Evolutionary conservation across 2,888 invertebrate species (phyloP), one percentile per base, ranked within the genome.

Genomic region (Philhelius pedissequus): DNA sequence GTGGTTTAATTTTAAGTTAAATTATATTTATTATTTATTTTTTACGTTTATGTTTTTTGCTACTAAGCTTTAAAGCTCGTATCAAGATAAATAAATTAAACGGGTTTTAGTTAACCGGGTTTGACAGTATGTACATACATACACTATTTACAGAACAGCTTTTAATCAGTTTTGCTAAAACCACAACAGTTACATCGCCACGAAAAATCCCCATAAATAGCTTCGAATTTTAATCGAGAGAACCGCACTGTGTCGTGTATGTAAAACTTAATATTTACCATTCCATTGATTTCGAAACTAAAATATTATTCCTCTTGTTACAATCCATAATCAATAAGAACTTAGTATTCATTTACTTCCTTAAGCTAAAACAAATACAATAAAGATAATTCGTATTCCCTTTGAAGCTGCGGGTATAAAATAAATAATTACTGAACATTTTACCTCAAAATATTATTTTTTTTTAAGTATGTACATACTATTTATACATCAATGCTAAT

Each of bases 321-420:
- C 18, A 27, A 27, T 20, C 11, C 30, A 62, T 20, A 45, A 32
- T 45, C 45, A 30, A 45, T 64, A 30, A 45, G 3, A 43, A 45
- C 13, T 62, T 43, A 62, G 13, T 58, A 8, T 64, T 64, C 20
- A 32, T 32, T n/a, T 22, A 48, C 32, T 64, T 64, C 64, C 64
- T 30, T n/a, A 48, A 60, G 22, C 64, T n/a, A 1, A 32, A 27
- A n/a, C n/a, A n/a, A 48, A 48, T 11, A 45, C 30, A 22, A 15
- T 9, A 15, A 0, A 30, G 27, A 15, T 52, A 40, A 9, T 40
- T 15, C 27, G 7, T 62, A 18, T 43, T 62, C 30, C 25, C 60
- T 60, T 43, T 60, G 9, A 18, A 11, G 15, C n/a, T 32, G 35
- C n/a, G 22, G 22, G 38, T 22, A 35, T 4, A 22, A 25, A 9